Evolutionary conservation across 2,888 invertebrate genomes (phyloP).

Genomic region (Crossocerus cetratus): DNA sequence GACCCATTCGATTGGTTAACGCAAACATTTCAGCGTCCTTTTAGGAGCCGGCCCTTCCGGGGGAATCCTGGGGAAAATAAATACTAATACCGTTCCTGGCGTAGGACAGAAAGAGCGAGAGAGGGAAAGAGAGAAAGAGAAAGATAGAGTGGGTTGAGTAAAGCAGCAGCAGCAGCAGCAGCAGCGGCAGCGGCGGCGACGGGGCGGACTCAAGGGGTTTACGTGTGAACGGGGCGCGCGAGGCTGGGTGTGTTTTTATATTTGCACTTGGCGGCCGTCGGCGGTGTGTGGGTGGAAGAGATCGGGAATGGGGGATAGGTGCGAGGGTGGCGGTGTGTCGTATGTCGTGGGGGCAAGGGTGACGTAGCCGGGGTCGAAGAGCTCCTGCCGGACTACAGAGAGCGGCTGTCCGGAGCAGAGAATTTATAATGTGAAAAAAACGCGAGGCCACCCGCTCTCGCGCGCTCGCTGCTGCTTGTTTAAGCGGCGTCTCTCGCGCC

Average conservation of each 20-base stretch:
- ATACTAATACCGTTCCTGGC: no score
- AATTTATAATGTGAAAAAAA: constrained; percentile 69
- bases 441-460: constrained; percentile 27
- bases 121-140: no score
- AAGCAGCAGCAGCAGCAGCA: neutral
- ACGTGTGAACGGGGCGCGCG: constrained; percentile 50
- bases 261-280: constrained; percentile 3
- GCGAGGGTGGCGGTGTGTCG: neutral
- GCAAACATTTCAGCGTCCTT: no score
- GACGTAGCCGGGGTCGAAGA: constrained; percentile 42
- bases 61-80: no score
- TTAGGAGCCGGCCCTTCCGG: no score
- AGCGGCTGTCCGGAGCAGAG: constrained; percentile 67
- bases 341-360: constrained; percentile 17
- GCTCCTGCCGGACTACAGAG: constrained; percentile 33
- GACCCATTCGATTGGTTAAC: no score
- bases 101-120: no score
- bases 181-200: constrained; percentile 44
- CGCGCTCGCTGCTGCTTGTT: constrained; percentile 51
- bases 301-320: constrained; percentile 5
- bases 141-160: no score
- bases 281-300: constrained; percentile 7
- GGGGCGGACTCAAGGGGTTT: constrained; percentile 51
- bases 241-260: constrained; percentile 25
- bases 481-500: constrained; percentile 43